Conservation (phyloP, 1,140 invertebrate genomes). For the Hycleus cichorii region DNA sequence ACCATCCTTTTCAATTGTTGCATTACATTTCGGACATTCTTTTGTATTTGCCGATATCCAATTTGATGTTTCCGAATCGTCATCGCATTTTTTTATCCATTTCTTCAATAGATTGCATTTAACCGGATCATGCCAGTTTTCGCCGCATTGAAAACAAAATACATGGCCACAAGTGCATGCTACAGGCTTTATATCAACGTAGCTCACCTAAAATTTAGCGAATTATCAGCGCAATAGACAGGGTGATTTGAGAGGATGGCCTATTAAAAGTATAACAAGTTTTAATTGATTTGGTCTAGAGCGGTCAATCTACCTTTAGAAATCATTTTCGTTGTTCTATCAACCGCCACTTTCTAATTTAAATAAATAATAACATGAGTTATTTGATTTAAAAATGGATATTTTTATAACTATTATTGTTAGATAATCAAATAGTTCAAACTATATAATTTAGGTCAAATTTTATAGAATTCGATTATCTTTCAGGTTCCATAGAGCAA, state of each 20-base stretch:
- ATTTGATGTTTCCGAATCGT: conserved; percentile 73
- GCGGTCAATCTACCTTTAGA: too few relatives aligned
- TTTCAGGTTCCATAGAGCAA: too few relatives aligned
- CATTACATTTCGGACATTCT: conserved; percentile 71
- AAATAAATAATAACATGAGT: too few relatives aligned
- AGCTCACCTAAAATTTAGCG: conserved; percentile 38
- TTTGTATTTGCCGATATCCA: conserved; percentile 78
- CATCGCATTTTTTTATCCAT: conserved; percentile 76
- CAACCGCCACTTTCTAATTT: too few relatives aligned
- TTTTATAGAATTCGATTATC: too few relatives aligned
- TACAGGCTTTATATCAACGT: conserved; percentile 55
- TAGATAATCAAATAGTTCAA: too few relatives aligned
- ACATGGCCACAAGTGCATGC: conserved; percentile 58
- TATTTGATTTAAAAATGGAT: too few relatives aligned
- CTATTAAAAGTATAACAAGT: background rate
- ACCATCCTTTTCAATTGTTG: conserved; percentile 68
- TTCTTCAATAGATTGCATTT: conserved; percentile 58
- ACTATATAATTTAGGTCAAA: too few relatives aligned
- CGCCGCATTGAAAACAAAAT: conserved; percentile 66
- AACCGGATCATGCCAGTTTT: conserved; percentile 73
- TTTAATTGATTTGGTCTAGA: background rate
- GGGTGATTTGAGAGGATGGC: background rate
- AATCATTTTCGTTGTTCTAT: too few relatives aligned
- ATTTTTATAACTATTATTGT: too few relatives aligned
- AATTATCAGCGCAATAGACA: background rate